phyloP scores from a whole-genome alignment of 2,888 invertebrate species.

The Drosophila merina region DNA sequence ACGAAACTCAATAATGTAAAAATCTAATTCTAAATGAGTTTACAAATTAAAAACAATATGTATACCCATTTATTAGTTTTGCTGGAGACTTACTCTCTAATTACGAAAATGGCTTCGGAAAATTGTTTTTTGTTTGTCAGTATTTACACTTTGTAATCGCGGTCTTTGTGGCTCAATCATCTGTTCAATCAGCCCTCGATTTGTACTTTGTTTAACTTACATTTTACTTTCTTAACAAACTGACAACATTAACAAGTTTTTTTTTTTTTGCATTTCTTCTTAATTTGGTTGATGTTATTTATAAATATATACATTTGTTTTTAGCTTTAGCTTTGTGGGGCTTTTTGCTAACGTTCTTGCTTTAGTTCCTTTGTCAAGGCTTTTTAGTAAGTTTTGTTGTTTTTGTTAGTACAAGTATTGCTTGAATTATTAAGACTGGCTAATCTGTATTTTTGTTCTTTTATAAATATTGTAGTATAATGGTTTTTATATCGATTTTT shows the following conservation, averaged over 20 bases:
- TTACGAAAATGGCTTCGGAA: conserved; percentile 42
- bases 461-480: conserved; percentile 41
- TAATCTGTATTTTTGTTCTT: conserved; percentile 33
- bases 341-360: not conserved
- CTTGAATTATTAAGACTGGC: conserved; percentile 63
- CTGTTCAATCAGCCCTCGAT: conserved; percentile 66
- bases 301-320: conserved; percentile 23
- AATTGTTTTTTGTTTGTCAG: conserved; percentile 15
- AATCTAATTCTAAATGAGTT: not conserved
- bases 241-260: conserved; percentile 4
- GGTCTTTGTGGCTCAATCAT: conserved; percentile 15
- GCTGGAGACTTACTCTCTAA: not conserved
- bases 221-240: conserved; percentile 16
- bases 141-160: conserved; percentile 35
- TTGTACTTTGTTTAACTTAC: conserved; percentile 74
- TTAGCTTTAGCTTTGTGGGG: conserved; percentile 1
- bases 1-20: not conserved
- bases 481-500: conserved; percentile 28
- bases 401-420: conserved; percentile 52
- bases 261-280: conserved; percentile 6
- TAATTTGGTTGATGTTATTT: conserved; percentile 9
- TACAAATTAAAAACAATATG: conserved; percentile 10
- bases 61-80: not conserved
- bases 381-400: conserved; percentile 26
- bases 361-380: conserved; percentile 17